phyloP scores from a whole-genome alignment of 2,797 vertebrate genomes.

The Urophycis tenuis region DNA sequence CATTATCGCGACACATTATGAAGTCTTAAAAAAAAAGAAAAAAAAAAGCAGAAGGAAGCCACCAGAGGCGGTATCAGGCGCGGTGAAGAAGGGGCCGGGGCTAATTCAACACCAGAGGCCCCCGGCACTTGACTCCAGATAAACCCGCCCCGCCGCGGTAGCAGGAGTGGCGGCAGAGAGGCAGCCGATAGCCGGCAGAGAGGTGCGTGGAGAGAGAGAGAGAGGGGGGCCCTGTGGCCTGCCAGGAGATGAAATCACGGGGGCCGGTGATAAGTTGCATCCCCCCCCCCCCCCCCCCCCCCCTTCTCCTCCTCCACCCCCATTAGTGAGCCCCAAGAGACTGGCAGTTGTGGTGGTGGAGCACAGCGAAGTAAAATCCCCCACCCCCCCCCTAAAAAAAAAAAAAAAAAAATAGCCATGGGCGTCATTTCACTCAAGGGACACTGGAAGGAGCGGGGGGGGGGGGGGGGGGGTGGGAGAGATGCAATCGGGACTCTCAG shows the following conservation, averaged over 20 bases:
- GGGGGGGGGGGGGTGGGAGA: slow-evolving; percentile 41
- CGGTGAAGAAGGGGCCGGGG: slow-evolving; percentile 49
- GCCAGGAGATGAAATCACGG: slow-evolving; percentile 68
- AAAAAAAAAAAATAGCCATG: slow-evolving; percentile 73
- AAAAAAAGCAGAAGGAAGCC: background rate
- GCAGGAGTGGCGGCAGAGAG: slow-evolving; percentile 53
- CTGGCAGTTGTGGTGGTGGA: slow-evolving; percentile 32
- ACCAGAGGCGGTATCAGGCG: slow-evolving; percentile 25
- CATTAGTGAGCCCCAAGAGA: slow-evolving; percentile 64
- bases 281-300: slow-evolving; percentile 33
- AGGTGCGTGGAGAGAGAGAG: slow-evolving; percentile 52
- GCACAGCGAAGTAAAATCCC: slow-evolving; percentile 55
- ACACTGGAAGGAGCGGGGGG: slow-evolving; percentile 48
- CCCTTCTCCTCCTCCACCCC: slow-evolving; percentile 30
- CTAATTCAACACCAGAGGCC: slow-evolving; percentile 67
- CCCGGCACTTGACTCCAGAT: slow-evolving; percentile 55
- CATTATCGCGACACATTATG: background rate
- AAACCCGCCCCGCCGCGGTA: slow-evolving; percentile 63
- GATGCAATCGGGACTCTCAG: slow-evolving; percentile 65
- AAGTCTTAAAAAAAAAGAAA: background rate
- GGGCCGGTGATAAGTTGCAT: slow-evolving; percentile 56
- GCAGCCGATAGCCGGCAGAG: slow-evolving; percentile 51
- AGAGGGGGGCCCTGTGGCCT: slow-evolving; percentile 53
- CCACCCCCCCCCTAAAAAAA: too few relatives aligned
- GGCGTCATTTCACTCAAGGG: slow-evolving; percentile 64